These are phyloP conservation scores for Latrodectus geometricus DNA, from an alignment of 1,140 invertebrate species.

Conservation along the genomic window DNA sequence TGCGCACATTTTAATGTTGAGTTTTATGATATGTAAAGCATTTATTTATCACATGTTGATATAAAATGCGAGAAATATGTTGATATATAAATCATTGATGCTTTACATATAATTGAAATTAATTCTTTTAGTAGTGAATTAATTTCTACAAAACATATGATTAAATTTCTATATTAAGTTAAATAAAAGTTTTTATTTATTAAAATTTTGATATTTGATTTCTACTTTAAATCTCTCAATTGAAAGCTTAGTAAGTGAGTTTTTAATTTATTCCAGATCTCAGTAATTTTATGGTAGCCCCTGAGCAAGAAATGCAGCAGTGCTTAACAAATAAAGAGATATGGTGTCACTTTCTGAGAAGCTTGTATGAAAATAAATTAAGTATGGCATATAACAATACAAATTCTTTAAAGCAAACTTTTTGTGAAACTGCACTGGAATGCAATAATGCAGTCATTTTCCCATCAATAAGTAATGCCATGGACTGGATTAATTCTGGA, in stretches of 20 bases:
- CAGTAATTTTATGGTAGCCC: conserved; percentile 65
- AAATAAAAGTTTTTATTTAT: not conserved
- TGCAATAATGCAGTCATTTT: conserved; percentile 50
- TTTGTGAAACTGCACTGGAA: not conserved
- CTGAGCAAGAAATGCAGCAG: conserved; percentile 71
- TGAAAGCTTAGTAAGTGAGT: not conserved
- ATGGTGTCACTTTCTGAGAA: conserved; percentile 71
- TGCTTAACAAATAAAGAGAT: conserved; percentile 73
- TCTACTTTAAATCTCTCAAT: not conserved
- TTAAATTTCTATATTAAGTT: not conserved
- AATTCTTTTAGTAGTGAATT: not conserved
- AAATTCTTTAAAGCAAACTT: not conserved
- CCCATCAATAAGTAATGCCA: conserved; percentile 62
- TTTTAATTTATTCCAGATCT: conserved; percentile 64
- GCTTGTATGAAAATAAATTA: conserved; percentile 45
- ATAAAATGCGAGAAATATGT: too few species aligned
- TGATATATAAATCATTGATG: too few species aligned
- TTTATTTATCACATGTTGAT: too few species aligned
- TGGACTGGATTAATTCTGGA: conserved; percentile 63
- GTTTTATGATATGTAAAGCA: too few species aligned
- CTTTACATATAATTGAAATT: too few species aligned
- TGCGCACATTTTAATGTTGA: too few species aligned
- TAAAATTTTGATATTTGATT: too few species aligned
- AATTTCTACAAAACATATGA: not conserved
- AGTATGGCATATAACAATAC: conserved; percentile 13